phyloP scores from a whole-genome alignment of 2,888 invertebrate species.

The Taphrorychus bicolor region DNA sequence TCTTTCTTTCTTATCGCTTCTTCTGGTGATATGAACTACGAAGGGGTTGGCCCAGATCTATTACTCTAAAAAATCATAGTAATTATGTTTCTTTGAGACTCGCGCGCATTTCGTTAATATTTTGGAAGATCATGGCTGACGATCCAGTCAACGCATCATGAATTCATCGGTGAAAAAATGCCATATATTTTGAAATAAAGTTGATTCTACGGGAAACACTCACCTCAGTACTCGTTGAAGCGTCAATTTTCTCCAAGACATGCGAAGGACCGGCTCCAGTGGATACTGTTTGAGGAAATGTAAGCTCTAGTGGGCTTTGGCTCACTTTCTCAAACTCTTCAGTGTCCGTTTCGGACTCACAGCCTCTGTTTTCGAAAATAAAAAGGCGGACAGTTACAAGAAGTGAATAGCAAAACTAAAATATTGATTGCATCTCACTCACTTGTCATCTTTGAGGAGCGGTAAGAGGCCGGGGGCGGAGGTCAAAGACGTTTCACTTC shows the following conservation, averaged over 20 bases:
- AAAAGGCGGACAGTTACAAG: neutral
- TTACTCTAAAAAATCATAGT: too few species aligned
- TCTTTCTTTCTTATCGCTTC: too few species aligned
- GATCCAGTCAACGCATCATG: too few species aligned
- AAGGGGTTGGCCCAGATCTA: too few species aligned
- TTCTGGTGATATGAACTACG: too few species aligned
- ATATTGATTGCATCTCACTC: constrained; percentile 38
- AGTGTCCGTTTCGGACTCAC: constrained; percentile 82
- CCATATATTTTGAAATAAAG: too few species aligned
- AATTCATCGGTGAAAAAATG: too few species aligned
- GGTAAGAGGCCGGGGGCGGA: constrained; percentile 53
- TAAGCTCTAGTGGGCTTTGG: constrained; percentile 64
- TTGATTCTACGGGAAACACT: constrained; percentile 44
- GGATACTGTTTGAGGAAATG: constrained; percentile 46
- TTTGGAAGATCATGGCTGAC: too few species aligned
- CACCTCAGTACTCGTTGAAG: constrained; percentile 68
- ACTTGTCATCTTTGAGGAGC: constrained; percentile 59
- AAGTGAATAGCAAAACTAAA: neutral
- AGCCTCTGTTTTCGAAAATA: constrained; percentile 64
- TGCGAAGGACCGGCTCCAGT: constrained; percentile 44
- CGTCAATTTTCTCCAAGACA: constrained; percentile 62
- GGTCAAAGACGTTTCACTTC: constrained; percentile 54
- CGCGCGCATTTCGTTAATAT: too few species aligned
- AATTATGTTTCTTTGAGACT: too few species aligned
- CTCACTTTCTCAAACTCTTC: constrained; percentile 84